A percentile compares a stretch with the other conserved stretches of the same genome.
Evolutionary conservation across 2,888 invertebrate species (phyloP).

Genomic region (Agriopis aurantiaria): DNA sequence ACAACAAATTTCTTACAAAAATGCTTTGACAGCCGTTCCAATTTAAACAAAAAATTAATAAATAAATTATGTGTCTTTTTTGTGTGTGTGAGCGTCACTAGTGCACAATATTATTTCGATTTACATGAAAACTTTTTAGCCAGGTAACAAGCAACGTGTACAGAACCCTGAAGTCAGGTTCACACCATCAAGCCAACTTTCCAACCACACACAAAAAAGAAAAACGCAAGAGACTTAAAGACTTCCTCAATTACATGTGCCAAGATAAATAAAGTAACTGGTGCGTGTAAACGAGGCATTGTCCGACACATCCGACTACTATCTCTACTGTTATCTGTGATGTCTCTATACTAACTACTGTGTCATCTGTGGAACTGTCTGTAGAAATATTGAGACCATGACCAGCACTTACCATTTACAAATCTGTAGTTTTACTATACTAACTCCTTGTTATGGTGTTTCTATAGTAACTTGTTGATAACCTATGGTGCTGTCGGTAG

Average conservation of each 20-base stretch:
- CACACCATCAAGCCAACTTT: conserved; percentile 42
- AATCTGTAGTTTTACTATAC: neutral
- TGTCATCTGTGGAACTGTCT: conserved; percentile 4
- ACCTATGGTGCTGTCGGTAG: neutral
- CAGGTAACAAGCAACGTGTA: neutral
- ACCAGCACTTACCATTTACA: neutral
- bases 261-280: conserved; percentile 68
- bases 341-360: conserved; percentile 9
- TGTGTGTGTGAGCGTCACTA: too few relatives aligned
- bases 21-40: too few relatives aligned
- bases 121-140: too few relatives aligned
- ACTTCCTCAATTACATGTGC: conserved; percentile 78
- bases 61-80: too few relatives aligned
- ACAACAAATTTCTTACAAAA: too few relatives aligned
- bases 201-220: conserved; percentile 57
- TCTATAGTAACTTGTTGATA: neutral
- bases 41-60: too few relatives aligned
- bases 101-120: too few relatives aligned
- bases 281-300: conserved; percentile 51
- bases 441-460: neutral
- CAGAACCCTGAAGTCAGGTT: conserved; percentile 15
- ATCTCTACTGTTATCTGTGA: neutral
- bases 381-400: conserved; percentile 4
- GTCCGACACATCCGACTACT: conserved; percentile 32
- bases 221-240: conserved; percentile 65